These are phyloP conservation scores for Melanotaenia boesemani DNA, from an alignment of 2,797 vertebrate genomes.

Conservation along the genomic window DNA sequence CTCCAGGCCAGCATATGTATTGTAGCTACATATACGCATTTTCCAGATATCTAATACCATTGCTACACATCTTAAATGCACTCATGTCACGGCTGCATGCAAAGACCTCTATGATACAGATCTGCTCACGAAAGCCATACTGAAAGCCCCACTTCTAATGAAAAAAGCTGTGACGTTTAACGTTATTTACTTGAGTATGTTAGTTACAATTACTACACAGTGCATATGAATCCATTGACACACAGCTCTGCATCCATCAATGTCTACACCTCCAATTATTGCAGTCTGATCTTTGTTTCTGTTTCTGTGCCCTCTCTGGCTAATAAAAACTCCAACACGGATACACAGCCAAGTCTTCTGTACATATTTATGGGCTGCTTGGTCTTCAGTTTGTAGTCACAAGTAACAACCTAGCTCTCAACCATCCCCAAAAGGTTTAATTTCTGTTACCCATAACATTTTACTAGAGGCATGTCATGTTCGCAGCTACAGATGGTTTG, in stretches of 20 bases:
- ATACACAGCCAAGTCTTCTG: slow-evolving; percentile 76
- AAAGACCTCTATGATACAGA: slow-evolving; percentile 53
- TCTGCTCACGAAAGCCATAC: slow-evolving; percentile 59
- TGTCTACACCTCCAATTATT: slow-evolving; percentile 46
- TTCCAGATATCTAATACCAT: slow-evolving; percentile 48
- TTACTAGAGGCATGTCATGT: slow-evolving; percentile 41
- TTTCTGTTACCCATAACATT: slow-evolving; percentile 35
- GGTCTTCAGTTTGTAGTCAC: slow-evolving; percentile 54
- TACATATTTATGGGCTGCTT: slow-evolving; percentile 76
- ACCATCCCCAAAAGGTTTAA: slow-evolving; percentile 40
- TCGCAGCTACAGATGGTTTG: slow-evolving; percentile 68
- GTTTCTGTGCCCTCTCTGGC: slow-evolving; percentile 57
- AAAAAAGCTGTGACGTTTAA: slow-evolving; percentile 44
- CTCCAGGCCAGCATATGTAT: slow-evolving; percentile 44
- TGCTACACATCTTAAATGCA: slow-evolving; percentile 52
- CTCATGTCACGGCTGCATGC: slow-evolving; percentile 56
- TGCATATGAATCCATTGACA: slow-evolving; percentile 33
- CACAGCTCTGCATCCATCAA: slow-evolving; percentile 21
- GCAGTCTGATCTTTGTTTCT: slow-evolving; percentile 47
- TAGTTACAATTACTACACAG: slow-evolving; percentile 16
- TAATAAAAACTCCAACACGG: slow-evolving; percentile 74
- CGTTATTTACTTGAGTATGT: slow-evolving; percentile 34
- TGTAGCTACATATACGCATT: slow-evolving; percentile 9
- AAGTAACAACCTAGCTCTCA: slow-evolving; percentile 49
- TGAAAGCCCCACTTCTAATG: slow-evolving; percentile 53